Evolutionary conservation across 2,797 vertebrate species (phyloP).

Genomic region (Gephyroberyx darwinii): DNA sequence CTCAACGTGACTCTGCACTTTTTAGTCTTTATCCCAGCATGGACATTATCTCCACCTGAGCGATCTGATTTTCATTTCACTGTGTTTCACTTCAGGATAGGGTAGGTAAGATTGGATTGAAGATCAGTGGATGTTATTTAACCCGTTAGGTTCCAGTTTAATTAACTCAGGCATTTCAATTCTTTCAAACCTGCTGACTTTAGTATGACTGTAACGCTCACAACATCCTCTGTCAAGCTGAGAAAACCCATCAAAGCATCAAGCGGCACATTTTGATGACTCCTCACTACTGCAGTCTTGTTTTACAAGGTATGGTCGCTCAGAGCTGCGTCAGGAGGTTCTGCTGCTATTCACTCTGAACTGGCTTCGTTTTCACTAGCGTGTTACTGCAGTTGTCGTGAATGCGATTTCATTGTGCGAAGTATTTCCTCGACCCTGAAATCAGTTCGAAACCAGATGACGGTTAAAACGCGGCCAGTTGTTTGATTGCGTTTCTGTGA

Average conservation of each 20-base stretch:
- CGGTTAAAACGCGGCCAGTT: constrained; percentile 12
- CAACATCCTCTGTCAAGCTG: constrained; percentile 52
- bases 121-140: background rate
- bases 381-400: background rate
- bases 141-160: background rate
- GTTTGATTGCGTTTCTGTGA: constrained; percentile 37
- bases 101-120: background rate
- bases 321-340: constrained; percentile 22
- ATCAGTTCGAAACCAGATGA: constrained; percentile 9
- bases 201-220: constrained; percentile 23
- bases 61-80: no score
- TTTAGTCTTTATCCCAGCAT: background rate
- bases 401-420: background rate
- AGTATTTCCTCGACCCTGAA: background rate
- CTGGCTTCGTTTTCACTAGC: constrained; percentile 6
- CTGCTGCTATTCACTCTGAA: constrained; percentile 13
- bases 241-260: constrained; percentile 55
- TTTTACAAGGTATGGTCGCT: constrained; percentile 52
- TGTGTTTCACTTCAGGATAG: background rate
- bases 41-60: no score
- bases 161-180: background rate
- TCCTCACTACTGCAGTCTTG: constrained; percentile 24
- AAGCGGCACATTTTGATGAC: constrained; percentile 47
- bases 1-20: background rate
- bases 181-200: constrained; percentile 10